Evolutionary conservation across 2,113 vertebrate genomes (phyloP).

Genomic region (Genyomyrus donnyi): DNA sequence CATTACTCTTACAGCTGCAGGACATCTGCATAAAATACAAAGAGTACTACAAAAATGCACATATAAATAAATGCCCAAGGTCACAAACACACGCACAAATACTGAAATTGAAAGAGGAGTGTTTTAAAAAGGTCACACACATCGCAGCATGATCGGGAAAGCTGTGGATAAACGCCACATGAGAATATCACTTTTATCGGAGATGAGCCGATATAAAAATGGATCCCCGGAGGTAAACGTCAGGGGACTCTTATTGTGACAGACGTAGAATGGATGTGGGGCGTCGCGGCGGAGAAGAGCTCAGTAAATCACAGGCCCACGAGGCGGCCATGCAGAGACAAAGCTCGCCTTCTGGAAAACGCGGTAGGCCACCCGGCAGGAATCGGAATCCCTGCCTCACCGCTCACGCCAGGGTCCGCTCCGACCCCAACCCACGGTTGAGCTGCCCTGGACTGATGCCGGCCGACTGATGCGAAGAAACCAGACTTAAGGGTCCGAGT

Average conservation of each 20-base stretch:
- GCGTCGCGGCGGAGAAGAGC: neutral
- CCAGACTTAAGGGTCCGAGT: neutral
- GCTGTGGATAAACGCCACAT: slow-evolving; percentile 6
- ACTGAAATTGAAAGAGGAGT: neutral
- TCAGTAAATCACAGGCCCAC: slow-evolving; percentile 11
- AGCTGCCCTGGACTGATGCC: neutral
- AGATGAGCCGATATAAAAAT: slow-evolving; percentile 8
- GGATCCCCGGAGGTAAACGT: slow-evolving; percentile 23
- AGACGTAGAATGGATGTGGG: neutral
- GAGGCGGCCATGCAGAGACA: neutral
- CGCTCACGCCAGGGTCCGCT: no score
- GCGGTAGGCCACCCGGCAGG: neutral
- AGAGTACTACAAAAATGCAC: neutral
- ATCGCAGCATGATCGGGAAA: neutral
- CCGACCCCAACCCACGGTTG: neutral
- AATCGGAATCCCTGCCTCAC: neutral
- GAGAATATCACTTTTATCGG: slow-evolving; percentile 26
- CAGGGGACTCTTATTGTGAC: slow-evolving; percentile 25
- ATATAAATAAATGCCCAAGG: neutral
- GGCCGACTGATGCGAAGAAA: neutral
- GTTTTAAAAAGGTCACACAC: neutral
- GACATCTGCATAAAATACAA: neutral
- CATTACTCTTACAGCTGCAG: neutral
- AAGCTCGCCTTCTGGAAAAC: neutral
- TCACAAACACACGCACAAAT: neutral